Percentiles rank a stretch among this genome's conserved stretches.
phyloP scores from a whole-genome alignment of 2,113 vertebrate genomes.

The Athene cunicularia region DNA sequence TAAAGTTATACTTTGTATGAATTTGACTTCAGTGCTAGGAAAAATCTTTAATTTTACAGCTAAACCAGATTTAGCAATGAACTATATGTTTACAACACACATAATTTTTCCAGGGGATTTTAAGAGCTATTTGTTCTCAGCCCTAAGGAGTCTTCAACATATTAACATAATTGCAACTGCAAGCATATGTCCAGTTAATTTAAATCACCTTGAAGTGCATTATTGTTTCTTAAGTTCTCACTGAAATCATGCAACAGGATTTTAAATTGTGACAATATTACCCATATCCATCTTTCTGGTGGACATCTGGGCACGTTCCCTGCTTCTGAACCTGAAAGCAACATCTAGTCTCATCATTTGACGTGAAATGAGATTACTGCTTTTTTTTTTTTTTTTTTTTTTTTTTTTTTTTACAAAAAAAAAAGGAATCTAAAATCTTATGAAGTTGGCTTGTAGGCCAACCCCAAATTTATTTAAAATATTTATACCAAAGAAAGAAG shows the following conservation, averaged over 20 bases:
- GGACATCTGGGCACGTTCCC: neutral
- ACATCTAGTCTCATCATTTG: neutral
- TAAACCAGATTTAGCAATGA: neutral
- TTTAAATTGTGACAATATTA: neutral
- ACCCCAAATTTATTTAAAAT: neutral
- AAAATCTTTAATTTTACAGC: neutral
- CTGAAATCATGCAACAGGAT: neutral
- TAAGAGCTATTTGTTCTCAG: neutral
- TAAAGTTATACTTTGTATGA: neutral
- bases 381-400: no score
- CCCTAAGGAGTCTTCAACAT: neutral
- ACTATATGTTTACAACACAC: neutral
- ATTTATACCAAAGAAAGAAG: neutral
- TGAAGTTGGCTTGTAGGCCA: neutral
- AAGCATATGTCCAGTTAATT: slow-evolving; percentile 52
- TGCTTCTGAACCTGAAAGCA: neutral
- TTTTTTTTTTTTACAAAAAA: no score
- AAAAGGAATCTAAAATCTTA: slow-evolving; percentile 1
- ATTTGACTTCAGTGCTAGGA: neutral
- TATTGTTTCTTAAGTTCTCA: slow-evolving; percentile 27
- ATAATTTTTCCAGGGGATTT: neutral
- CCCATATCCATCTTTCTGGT: neutral
- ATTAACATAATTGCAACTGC: slow-evolving; percentile 18
- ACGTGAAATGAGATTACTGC: neutral
- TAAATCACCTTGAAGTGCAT: slow-evolving; percentile 36